Base-by-base conservation (phyloP, 2,888 invertebrate species). In the Pasiphila rectangulata region DNA sequence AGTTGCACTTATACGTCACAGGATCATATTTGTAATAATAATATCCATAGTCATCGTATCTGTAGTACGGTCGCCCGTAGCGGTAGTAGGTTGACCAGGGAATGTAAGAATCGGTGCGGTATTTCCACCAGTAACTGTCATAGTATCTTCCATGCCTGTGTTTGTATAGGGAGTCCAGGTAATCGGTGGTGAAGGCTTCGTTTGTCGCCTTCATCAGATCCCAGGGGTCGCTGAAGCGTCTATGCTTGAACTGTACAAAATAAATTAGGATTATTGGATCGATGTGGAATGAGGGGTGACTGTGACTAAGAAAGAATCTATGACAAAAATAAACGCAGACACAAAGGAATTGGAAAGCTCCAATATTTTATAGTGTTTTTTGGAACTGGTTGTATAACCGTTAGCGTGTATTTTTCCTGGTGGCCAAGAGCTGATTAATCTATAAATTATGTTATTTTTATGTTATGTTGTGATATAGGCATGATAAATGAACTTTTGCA, bases 161-260 rank as follows among this genome's bases (percentile, higher is more conserved):
- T n/a, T 81, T 83, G 48, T 67, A 62, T n/a, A 85, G 54, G 5
- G 83, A 78, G n/a, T 72, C 66, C 6, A 83, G 55, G 42, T 85
- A 82, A 1, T 68, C 75, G 0, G 75, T 55, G 0, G 85, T 83
- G 45, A 86, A 85, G 1, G 72, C 65, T 4, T 75, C 72, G n/a
- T 75, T 54, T 0, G 73, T 74, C 0, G 62, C 59, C 16, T 63
- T 70, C 72, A 87, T 61, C 16, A 78, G 69, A n/a, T 70, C 60
- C 81, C 83, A 84, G 0, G 80, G 78, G 23, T 83, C 76, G 20
- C 72, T 74, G 40, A 69, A 66, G 9, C 72, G 74, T 35, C 77
- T 57, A 15, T 52, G 69, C 51, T 67, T 78, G 48, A 67, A 67
- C 85, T 85, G 67, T 23, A 23, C 9, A 32, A 32, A n/a, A 17